phyloP scores from a whole-genome alignment of 2,113 vertebrate species.

The Sander lucioperca region DNA sequence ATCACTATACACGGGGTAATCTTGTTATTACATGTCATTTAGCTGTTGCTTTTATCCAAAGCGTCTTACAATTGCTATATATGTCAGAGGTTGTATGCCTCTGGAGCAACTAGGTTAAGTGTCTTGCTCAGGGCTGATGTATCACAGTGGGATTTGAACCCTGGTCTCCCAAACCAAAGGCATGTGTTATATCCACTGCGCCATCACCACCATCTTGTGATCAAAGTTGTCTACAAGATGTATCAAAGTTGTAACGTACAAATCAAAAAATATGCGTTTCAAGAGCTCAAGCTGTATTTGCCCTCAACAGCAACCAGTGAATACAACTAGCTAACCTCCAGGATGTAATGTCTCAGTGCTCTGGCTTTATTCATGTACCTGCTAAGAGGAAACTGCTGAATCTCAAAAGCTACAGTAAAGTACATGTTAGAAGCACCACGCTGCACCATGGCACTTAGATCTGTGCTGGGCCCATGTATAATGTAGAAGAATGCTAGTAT shows the following conservation, averaged over 20 bases:
- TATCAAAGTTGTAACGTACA: background rate
- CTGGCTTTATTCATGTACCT: background rate
- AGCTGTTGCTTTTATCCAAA: too few species aligned
- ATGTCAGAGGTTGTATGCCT: too few species aligned
- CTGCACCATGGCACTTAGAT: background rate
- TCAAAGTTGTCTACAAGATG: background rate
- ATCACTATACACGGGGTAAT: background rate
- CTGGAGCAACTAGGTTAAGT: too few species aligned
- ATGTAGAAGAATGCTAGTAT: slow-evolving; percentile 3
- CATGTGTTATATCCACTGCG: too few species aligned
- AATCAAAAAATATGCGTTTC: background rate
- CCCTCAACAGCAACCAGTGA: background rate
- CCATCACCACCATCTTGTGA: too few species aligned
- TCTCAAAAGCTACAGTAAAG: background rate
- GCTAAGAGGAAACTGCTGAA: background rate
- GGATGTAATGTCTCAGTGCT: background rate
- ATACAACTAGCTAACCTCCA: too few species aligned
- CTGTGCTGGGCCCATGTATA: background rate
- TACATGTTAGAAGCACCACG: background rate
- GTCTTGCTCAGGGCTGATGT: too few species aligned
- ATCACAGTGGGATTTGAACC: too few species aligned
- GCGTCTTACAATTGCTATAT: too few species aligned
- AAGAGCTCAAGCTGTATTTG: background rate
- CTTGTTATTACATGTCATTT: too few species aligned
- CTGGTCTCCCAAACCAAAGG: too few species aligned